phyloP scores from a whole-genome alignment of 2,888 invertebrate genomes.

The Mantis religiosa region DNA sequence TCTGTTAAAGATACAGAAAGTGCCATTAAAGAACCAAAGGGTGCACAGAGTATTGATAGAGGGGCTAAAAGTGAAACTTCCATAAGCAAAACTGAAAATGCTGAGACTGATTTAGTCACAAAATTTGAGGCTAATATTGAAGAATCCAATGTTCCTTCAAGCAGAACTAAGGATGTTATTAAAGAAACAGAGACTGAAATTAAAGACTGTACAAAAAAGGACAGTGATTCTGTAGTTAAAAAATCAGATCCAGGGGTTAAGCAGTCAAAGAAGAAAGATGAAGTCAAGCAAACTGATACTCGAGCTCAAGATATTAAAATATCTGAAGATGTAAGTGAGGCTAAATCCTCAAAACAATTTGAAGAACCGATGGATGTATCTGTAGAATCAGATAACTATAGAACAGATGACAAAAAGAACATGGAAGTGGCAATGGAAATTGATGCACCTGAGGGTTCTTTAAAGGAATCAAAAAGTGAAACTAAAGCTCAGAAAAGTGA shows the following conservation, averaged over 20 bases:
- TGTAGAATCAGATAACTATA: background rate
- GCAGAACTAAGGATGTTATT: background rate
- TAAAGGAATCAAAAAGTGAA: background rate
- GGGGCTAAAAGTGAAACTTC: background rate
- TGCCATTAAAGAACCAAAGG: background rate
- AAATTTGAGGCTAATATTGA: background rate
- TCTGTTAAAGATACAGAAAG: background rate
- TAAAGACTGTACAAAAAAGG: background rate
- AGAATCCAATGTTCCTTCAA: background rate
- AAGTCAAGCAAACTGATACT: background rate
- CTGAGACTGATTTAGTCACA: background rate
- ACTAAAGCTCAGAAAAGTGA: background rate
- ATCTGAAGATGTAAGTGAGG: background rate
- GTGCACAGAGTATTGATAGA: background rate
- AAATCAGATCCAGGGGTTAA: background rate
- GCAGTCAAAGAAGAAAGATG: background rate
- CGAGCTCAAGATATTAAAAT: background rate
- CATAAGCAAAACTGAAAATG: background rate
- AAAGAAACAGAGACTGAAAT: background rate
- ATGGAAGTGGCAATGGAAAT: background rate
- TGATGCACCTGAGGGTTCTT: background rate
- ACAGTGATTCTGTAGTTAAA: background rate
- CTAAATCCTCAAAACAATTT: background rate
- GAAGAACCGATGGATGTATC: background rate
- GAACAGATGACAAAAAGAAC: background rate